Evolutionary conservation across 2,888 invertebrate genomes (phyloP).

Genomic region (Tachina fera): DNA sequence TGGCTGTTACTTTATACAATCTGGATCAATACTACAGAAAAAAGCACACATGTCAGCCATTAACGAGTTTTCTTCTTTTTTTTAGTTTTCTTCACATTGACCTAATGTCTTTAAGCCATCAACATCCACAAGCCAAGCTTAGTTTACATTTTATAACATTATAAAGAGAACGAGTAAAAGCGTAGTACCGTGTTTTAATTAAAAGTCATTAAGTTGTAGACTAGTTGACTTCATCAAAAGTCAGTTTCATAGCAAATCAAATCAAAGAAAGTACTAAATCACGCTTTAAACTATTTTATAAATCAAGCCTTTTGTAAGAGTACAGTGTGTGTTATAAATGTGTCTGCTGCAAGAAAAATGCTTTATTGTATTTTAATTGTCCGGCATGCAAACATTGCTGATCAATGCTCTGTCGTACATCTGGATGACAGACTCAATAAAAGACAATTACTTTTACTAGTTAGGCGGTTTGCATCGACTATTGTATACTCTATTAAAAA

Average conservation of each 20-base stretch:
- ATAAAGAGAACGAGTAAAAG: constrained; percentile 38
- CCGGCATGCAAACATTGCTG: constrained; percentile 63
- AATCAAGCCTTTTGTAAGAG: constrained; percentile 19
- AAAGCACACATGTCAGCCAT: constrained; percentile 55
- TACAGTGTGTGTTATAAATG: constrained; percentile 33
- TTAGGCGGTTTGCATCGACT: constrained; percentile 15
- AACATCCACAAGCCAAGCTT: constrained; percentile 60
- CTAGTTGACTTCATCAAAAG: constrained; percentile 58
- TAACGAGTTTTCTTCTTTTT: constrained; percentile 54
- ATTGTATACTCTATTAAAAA: background rate
- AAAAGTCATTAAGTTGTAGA: constrained; percentile 73
- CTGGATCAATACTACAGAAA: constrained; percentile 17
- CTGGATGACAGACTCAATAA: constrained; percentile 39
- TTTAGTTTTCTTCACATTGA: constrained; percentile 23
- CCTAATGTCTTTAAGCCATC: constrained; percentile 60
- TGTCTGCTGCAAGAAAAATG: constrained; percentile 51
- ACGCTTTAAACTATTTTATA: constrained; percentile 42
- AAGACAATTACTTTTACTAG: background rate
- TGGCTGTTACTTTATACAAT: constrained; percentile 27
- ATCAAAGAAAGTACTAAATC: constrained; percentile 66
- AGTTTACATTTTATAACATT: background rate
- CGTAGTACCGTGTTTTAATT: constrained; percentile 70
- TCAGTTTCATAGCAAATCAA: constrained; percentile 59
- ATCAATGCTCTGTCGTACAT: constrained; percentile 38
- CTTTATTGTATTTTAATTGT: constrained; percentile 74